Evolutionary conservation across 2,797 vertebrate genomes (phyloP).

Genomic region (Coregonus suidteri): DNA sequence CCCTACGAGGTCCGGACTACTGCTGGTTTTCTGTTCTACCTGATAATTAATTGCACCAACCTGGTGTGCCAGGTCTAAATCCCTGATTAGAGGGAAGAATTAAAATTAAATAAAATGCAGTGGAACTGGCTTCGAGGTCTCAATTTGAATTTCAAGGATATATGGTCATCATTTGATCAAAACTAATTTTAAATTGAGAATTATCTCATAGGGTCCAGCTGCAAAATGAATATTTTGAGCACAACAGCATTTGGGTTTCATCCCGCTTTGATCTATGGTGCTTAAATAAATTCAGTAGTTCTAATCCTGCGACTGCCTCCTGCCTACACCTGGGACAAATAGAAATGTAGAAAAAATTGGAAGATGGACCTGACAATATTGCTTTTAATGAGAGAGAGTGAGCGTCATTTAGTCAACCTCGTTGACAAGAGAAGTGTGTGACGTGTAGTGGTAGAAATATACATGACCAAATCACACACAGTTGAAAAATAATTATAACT

Average conservation of each 20-base stretch:
- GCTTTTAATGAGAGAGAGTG: background rate
- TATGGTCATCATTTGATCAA: background rate
- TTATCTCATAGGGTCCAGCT: background rate
- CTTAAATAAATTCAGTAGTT: too few relatives aligned
- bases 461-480: slow-evolving; percentile 5
- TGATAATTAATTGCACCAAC: background rate
- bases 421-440: background rate
- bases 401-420: background rate
- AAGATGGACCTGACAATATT: background rate
- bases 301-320: too few relatives aligned
- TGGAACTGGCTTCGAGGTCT: too few relatives aligned
- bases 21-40: background rate
- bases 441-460: slow-evolving; percentile 15
- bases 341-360: background rate
- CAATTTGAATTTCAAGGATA: background rate
- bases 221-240: background rate
- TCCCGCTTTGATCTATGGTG: too few relatives aligned
- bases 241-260: background rate
- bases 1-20: background rate
- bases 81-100: background rate
- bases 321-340: too few relatives aligned
- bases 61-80: background rate
- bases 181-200: background rate
- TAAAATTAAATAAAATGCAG: background rate
- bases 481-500: slow-evolving; percentile 11